These are phyloP conservation scores for Heliconius hermathena DNA, from an alignment of 1,140 invertebrate species.

Conservation along the genomic window DNA sequence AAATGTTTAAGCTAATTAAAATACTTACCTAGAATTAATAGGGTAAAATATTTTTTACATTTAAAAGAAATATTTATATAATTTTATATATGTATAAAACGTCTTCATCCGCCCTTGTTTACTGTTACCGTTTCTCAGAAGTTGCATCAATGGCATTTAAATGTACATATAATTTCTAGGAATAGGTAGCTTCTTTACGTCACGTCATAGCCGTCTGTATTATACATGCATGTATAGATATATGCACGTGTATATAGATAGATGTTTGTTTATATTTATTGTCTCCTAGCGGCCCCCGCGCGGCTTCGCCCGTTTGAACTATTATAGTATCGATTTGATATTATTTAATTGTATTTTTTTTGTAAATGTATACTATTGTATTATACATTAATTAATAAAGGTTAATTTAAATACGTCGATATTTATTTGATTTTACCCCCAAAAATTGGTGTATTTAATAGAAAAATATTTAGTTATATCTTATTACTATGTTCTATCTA, in stretches of 20 bases:
- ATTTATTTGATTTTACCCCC: no score
- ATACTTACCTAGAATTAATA: neutral
- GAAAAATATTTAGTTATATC: no score
- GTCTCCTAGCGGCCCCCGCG: no score
- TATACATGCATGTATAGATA: neutral
- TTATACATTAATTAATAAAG: no score
- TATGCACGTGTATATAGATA: neutral
- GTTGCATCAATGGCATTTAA: conserved; percentile 1
- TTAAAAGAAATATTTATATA: neutral
- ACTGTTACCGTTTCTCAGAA: neutral
- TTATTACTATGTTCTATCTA: no score
- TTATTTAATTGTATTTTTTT: no score
- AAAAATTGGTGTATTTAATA: no score
- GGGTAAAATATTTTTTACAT: neutral
- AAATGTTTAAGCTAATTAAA: no score
- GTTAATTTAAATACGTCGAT: no score
- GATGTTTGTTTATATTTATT: neutral
- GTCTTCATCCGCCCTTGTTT: neutral
- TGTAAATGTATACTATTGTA: no score
- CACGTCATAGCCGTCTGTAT: neutral
- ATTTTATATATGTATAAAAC: neutral
- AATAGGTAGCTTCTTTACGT: conserved; percentile 8
- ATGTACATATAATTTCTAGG: neutral
- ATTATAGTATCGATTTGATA: no score
- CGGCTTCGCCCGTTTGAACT: no score